Base-by-base conservation (phyloP, 2,113 vertebrate species). In the Microtus ochrogaster region DNA sequence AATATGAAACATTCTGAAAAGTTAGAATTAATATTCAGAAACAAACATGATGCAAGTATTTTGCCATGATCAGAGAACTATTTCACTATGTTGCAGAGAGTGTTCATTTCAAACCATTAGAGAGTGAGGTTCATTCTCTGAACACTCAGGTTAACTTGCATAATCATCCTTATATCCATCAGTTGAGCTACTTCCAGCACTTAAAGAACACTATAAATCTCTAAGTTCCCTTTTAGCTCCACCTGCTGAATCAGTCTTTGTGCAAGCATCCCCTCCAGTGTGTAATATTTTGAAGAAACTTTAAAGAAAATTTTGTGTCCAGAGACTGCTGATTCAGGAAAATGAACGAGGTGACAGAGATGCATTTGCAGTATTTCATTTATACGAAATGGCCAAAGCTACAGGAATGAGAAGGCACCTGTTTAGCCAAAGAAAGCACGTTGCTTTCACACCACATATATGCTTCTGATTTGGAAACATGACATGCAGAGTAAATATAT, bases 201-300 rank as follows among this genome's bases (percentile, higher is more conserved):
- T 95, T 52, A 96, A 96, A 96, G 66, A 79, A 82, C 30, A 2
- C 49, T 92, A 74, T 96, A 97, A 85, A 97, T 94, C 89, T 96
- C 84, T 94, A 55, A 81, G 85, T 96, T 86, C 82, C 33, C 49
- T 70, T 97, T 72, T 96, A 90, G 24, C 33, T 95, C 72, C 30
- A 68, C 90, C 92, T 90, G 83, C 93, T 89, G 95, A 97, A 90
- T 90, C 92, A 94, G 78, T 82, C 33, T 90, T 96, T 89, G 70
- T 96, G 55, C 91, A 92, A 94, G 13, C 92, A 94, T 90, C 36
- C 65, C 82, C 81, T 97, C 79, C 26, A 77, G 81, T 94, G 70
- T 39, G 0, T 2, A 84, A 66, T 89, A 86, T 96, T 96, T 94
- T 96, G 63, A 96, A 91, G 85, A 94, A 97, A 96, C 28, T 78